Evolutionary conservation across 2,888 invertebrate species (phyloP).

Genomic region (Microplitis manilae): DNA sequence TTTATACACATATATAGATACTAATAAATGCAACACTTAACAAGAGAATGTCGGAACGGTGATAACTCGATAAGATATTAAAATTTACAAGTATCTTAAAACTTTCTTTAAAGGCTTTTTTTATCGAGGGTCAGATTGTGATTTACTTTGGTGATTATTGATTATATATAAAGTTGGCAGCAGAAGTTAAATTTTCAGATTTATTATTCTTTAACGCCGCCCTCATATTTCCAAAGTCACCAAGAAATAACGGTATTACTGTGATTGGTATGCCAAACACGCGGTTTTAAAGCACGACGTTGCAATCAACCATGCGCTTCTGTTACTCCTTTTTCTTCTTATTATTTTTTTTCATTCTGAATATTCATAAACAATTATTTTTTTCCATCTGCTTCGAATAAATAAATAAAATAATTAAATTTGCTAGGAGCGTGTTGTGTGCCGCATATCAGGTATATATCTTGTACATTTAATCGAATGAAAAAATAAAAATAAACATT

Average conservation of each 20-base stretch:
- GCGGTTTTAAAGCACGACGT: slow-evolving; percentile 38
- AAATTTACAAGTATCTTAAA: not conserved
- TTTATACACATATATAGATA: not conserved
- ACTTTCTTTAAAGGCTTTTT: not conserved
- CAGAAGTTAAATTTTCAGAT: not conserved
- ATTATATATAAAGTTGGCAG: not conserved
- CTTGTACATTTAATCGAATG: not conserved
- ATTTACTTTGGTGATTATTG: not conserved
- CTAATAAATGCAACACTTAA: not conserved
- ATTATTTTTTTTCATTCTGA: not conserved
- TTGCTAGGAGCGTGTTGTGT: not conserved
- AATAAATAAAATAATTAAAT: not conserved
- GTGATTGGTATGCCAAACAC: slow-evolving; percentile 45
- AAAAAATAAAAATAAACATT: not conserved
- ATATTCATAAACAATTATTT: slow-evolving; percentile 15
- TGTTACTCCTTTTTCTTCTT: not conserved
- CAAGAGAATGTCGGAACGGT: not conserved
- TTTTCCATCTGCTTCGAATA: not conserved
- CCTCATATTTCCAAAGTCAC: slow-evolving; percentile 2
- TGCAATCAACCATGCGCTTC: slow-evolving; percentile 21
- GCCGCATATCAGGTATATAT: not conserved
- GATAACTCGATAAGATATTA: not conserved
- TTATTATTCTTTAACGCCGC: slow-evolving; percentile 9
- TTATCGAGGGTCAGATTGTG: not conserved
- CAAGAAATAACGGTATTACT: slow-evolving; percentile 40